Percentiles rank a stretch among this genome's conserved stretches.
Evolutionary conservation across 2,113 vertebrate genomes (phyloP).

Genomic region (Maccullochella peelii): DNA sequence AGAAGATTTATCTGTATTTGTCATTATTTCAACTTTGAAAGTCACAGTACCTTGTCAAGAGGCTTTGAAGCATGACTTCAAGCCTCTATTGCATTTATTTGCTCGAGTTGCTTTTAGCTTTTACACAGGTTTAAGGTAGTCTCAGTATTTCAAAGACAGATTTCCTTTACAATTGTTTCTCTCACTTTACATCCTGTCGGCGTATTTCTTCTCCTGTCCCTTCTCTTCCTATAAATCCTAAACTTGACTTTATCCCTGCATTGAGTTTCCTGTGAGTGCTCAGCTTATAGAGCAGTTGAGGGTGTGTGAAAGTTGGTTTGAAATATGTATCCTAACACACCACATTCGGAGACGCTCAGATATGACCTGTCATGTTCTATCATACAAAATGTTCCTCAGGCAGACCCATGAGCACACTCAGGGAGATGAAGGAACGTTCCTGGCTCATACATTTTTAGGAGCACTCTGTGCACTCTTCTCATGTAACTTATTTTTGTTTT

Average conservation of each 20-base stretch:
- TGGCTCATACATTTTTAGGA: constrained; percentile 57
- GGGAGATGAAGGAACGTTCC: constrained; percentile 36
- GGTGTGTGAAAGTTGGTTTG: constrained; percentile 55
- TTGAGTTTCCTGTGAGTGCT: constrained; percentile 49
- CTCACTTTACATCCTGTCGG: constrained; percentile 13
- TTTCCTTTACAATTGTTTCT: constrained; percentile 10
- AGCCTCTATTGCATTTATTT: constrained; percentile 1
- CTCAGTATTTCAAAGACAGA: constrained; percentile 19
- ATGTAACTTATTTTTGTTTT: constrained; percentile 32
- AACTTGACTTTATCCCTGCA: constrained; percentile 54
- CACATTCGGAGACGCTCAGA: constrained; percentile 28
- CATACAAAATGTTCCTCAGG: constrained; percentile 50
- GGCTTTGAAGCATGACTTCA: constrained; percentile 20
- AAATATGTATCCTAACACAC: constrained; percentile 58
- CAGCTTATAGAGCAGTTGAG: constrained; percentile 35
- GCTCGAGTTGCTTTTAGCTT: background rate
- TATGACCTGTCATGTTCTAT: constrained; percentile 67
- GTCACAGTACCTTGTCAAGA: background rate
- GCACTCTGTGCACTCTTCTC: constrained; percentile 12
- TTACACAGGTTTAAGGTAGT: background rate
- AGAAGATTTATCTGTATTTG: constrained; percentile 3
- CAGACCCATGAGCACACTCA: constrained; percentile 52
- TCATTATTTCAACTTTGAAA: constrained; percentile 17
- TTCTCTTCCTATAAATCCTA: constrained; percentile 35
- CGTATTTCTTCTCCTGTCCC: constrained; percentile 9